Evolutionary conservation across 2,113 vertebrate genomes (phyloP), one percentile per base, ranked within the genome.

Genomic region (Eleginops maclovinus): DNA sequence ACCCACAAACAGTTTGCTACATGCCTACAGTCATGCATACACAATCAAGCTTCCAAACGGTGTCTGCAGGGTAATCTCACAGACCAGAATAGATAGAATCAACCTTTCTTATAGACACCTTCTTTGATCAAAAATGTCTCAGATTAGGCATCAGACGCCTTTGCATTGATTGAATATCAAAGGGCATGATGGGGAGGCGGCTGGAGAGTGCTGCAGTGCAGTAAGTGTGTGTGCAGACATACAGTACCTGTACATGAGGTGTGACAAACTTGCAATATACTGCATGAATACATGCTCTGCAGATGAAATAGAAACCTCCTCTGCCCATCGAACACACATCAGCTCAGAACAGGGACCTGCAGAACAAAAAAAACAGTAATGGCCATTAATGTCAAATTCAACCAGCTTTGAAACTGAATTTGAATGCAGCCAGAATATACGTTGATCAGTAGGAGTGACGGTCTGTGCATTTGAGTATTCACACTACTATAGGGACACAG

Each of bases 141-240:
- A 36, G 44, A 64, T 49, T 4, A 44, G 47, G 43, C 28, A 24
- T 16, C 75, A 41, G 50, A 40, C 5, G 1, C 13, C 2, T 61
- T n/a, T 24, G 17, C 22, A 22, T 62, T 64, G 16, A 17, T 26
- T 62, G 43, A 58, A 71, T 43, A 64, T 43, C 46, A 54, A 59
- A 61, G 46, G 15, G 21, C 64, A 9, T 41, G 58, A 21, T 8
- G 14, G 51, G 68, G 62, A 43, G 72, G n/a, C 43, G 55, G 47
- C 47, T 21, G 21, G 1, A 13, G 9, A 75, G 9, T 55, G 31
- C 76, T 74, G 85, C 79, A 82, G 21, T 82, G 79, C 75, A 67
- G 75, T 74, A 16, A 41, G 54, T 22, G 58, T 13, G 12, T 44
- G 64, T 74, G 49, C 56, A 76, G 4, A n/a, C 36, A 51, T 54